A percentile compares a stretch with the other conserved stretches of the same genome.
These are phyloP conservation scores for Morpho helenor DNA, from an alignment of 2,888 invertebrate genomes.

Conservation along the genomic window DNA sequence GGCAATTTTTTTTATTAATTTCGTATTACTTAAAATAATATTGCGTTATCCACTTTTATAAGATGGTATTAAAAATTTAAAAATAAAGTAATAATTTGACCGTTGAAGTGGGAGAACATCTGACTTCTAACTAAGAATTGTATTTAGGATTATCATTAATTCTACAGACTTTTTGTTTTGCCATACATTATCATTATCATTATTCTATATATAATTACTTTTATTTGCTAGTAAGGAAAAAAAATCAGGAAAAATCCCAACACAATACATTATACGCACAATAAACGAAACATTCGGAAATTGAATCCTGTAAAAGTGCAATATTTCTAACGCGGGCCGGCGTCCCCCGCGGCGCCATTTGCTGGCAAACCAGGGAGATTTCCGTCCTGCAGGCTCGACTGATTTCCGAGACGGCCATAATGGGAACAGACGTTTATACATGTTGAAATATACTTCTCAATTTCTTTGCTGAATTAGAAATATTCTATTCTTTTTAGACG, in stretches of 20 bases:
- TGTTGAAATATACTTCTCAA: constrained; percentile 1
- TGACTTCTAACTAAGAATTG: too few species aligned
- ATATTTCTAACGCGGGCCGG: constrained; percentile 33
- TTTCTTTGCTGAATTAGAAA: background rate
- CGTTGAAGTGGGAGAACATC: too few species aligned
- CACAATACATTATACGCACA: constrained; percentile 15
- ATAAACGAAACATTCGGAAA: constrained; percentile 28
- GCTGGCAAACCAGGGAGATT: constrained; percentile 52
- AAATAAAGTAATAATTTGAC: too few species aligned
- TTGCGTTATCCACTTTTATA: too few species aligned
- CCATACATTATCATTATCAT: too few species aligned
- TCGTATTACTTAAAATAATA: too few species aligned
- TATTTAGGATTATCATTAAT: too few species aligned
- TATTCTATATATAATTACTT: too few species aligned
- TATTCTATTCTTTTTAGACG: background rate
- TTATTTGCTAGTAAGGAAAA: background rate
- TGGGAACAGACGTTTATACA: constrained; percentile 17
- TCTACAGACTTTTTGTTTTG: too few species aligned
- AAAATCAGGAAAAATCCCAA: constrained; percentile 2
- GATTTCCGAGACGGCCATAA: constrained; percentile 31
- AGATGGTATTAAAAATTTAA: too few species aligned
- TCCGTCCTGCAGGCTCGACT: constrained; percentile 42
- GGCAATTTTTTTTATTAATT: too few species aligned
- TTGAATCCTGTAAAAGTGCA: constrained; percentile 38
- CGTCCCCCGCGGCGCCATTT: constrained; percentile 56